Percentiles rank a stretch among this genome's conserved stretches.
These are phyloP conservation scores for Hemicordylus capensis DNA, from an alignment of 2,113 vertebrate species.

Conservation along the genomic window DNA sequence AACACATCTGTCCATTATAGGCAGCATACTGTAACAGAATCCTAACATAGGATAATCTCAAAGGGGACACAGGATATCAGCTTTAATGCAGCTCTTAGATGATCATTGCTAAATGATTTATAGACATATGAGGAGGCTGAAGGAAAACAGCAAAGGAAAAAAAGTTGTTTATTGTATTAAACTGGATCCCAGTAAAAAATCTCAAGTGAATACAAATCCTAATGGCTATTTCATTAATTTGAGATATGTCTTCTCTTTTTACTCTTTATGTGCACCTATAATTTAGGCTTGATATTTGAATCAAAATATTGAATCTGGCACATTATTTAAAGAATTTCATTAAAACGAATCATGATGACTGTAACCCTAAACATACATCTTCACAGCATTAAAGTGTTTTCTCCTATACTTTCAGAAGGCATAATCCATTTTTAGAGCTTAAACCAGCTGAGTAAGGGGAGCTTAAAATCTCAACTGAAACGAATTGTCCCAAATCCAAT, in stretches of 20 bases:
- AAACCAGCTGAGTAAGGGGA: background rate
- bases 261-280: background rate
- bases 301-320: background rate
- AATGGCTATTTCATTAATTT: slow-evolving; percentile 1
- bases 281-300: background rate
- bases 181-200: slow-evolving; percentile 56
- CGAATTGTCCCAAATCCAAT: background rate
- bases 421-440: background rate
- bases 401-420: background rate
- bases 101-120: slow-evolving; percentile 75
- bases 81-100: slow-evolving; percentile 70
- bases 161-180: slow-evolving; percentile 61
- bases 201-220: slow-evolving; percentile 13
- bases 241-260: background rate
- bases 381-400: background rate
- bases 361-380: background rate
- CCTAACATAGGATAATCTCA: slow-evolving; percentile 64
- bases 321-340: background rate
- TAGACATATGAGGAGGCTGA: slow-evolving; percentile 38
- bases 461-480: background rate
- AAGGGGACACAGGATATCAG: slow-evolving; percentile 44
- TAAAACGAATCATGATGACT: background rate
- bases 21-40: slow-evolving; percentile 66
- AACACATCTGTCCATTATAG: slow-evolving; percentile 65
- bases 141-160: background rate